Percentiles rank a stretch among this genome's conserved stretches.
phyloP scores from a whole-genome alignment of 2,797 vertebrate genomes.

The Numenius phaeopus region DNA sequence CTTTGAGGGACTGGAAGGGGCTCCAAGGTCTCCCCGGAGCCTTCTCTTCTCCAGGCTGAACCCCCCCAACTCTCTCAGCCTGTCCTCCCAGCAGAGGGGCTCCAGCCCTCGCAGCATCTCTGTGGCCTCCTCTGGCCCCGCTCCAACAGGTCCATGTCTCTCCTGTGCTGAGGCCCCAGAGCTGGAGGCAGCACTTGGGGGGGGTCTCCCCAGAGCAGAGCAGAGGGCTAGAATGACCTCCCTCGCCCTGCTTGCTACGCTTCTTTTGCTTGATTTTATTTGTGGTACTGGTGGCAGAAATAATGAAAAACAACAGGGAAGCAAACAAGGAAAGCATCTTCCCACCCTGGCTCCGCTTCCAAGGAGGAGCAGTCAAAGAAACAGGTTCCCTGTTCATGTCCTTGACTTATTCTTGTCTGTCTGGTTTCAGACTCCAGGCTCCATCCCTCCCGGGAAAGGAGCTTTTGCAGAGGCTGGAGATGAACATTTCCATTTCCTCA shows the following conservation, averaged over 20 bases:
- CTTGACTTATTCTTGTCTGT: neutral
- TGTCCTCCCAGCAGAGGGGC: neutral
- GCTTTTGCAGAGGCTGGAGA: neutral
- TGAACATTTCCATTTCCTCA: neutral
- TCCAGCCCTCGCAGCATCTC: neutral
- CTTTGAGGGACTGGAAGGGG: neutral
- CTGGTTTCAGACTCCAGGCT: neutral
- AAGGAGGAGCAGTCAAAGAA: neutral
- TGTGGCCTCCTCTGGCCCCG: rapidly evolving
- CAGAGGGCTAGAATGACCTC: neutral
- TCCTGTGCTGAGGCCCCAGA: neutral
- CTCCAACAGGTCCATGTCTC: neutral
- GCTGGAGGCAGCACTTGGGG: neutral
- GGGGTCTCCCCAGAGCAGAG: neutral
- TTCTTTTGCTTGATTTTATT: neutral
- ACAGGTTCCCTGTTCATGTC: neutral
- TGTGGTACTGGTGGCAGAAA: neutral
- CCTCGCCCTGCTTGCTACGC: neutral
- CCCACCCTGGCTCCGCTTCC: neutral
- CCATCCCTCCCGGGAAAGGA: neutral
- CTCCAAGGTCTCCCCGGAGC: neutral
- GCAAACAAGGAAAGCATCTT: neutral
- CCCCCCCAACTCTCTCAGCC: neutral
- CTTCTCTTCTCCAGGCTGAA: neutral
- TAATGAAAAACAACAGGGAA: neutral